Evolutionary conservation across 2,888 invertebrate species (phyloP), one percentile per base, ranked within the genome.

Genomic region (Acheta domesticus): DNA sequence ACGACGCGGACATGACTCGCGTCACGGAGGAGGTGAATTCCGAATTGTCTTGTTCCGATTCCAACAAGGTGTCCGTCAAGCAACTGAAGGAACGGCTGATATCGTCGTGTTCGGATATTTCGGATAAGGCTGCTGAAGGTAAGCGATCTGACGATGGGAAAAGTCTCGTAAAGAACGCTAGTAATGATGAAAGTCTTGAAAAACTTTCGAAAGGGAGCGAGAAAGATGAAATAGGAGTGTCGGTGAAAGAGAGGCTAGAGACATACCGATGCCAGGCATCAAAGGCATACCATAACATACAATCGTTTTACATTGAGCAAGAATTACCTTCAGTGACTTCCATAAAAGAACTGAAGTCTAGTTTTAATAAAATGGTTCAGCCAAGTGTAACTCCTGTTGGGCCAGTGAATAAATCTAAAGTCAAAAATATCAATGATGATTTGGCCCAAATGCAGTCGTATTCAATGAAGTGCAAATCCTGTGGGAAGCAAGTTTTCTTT

Each of bases 41-140:
- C 14, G n/a, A n/a, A 19, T 5, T 62, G 4, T 1, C 8, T 62
- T 14, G 16, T 62, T n/a, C 16, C 0, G 62, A n/a, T 19, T 62
- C 62, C 0, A 14, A 4, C 14, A 62, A 62, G 16, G n/a, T 62
- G 16, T 62, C 62, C 3, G 62, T 62, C 3, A 62, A 62, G n/a
- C 62, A 62, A 62, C 62, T 62, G n/a, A 62, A n/a, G n/a, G 62
- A 62, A 62, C 62, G 62, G n/a, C 62, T 62, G 4, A 62, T 62
- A 62, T 62, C 62, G 5, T 62, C 62, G n/a, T 62, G 62, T 62
- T 62, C 62, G 0, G n/a, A 62, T 19, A 14, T 62, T 19, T 19
- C 14, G 14, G 62, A 62, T 5, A 62, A 62, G 16, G n/a, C n/a
- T 1, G 62, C 14, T 12, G n/a, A 62, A 62, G 62, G 14, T 19